Evolutionary conservation across 2,888 invertebrate genomes (phyloP), one percentile per base, ranked within the genome.

Genomic region (Muscina levida): DNA sequence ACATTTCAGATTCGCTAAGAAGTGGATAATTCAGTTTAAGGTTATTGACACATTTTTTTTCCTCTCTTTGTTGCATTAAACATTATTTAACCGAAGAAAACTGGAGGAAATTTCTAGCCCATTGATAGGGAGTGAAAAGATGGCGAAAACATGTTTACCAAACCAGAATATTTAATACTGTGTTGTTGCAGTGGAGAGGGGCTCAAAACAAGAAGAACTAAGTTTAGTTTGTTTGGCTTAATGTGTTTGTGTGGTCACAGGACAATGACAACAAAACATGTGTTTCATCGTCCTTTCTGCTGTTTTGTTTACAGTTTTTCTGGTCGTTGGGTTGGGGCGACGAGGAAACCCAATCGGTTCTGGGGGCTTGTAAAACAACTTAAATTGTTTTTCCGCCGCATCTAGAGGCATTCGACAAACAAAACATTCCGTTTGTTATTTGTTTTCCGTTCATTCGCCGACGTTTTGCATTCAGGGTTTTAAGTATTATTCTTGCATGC

Each of bases 1-100:
- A 22, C 24, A 31, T 31, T 31, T 31, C 31, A 31, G 31, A n/a
- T n/a, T n/a, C n/a, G n/a, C 8, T 31, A 31, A 31, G 31, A 31
- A 3, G 8, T 19, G 8, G 13, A 66, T 67, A 72, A 59, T 67
- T 17, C 66, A 77, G 59, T 72, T 77, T 72, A 59, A 72, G 77
- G 72, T 72, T 77, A 72, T 77, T 72, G 74, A 31, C 68, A 78
- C 19, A 26, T 75, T 76, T 44, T 65, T 19, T 48, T 56, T 11
- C 10, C 24, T 19, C 51, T 37, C 39, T 44, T 17, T 13, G 19
- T 11, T 42, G 22, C 1, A 22, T 53, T 46, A 4, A 22, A 53
- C 59, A 37, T 59, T 37, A 59, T 59, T 17, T 10, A 59, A 57
- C 57, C 57, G 31, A 6, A 1, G 6, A 59, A 59, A n/a, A 53